Conservation (phyloP, 1,140 invertebrate species). For the Pseudomyrmex gracilis region DNA sequence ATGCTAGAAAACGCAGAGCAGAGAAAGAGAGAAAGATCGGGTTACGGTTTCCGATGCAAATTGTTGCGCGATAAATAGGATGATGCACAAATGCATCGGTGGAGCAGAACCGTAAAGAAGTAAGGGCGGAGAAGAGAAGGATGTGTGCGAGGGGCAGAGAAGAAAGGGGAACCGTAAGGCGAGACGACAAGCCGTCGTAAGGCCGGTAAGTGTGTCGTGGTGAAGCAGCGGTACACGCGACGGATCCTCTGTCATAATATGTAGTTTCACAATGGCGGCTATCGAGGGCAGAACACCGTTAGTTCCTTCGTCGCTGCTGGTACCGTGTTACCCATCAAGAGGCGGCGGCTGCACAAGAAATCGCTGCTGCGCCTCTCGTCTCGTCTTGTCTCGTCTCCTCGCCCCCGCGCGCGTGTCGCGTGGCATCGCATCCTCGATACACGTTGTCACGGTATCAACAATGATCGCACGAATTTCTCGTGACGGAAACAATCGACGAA, state of each 20-base stretch:
- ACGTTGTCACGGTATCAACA: conserved; percentile 48
- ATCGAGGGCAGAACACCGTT: conserved; percentile 85
- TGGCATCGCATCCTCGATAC: conserved; percentile 2
- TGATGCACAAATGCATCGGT: conserved; percentile 19
- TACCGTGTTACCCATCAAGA: conserved; percentile 79
- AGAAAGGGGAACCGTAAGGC: conserved; percentile 5
- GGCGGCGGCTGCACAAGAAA: conserved; percentile 54
- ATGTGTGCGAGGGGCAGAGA: conserved; percentile 1
- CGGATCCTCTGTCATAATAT: conserved; percentile 82
- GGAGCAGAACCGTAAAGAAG: not conserved
- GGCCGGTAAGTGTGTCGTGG: conserved; percentile 78
- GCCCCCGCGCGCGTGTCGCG: not conserved
- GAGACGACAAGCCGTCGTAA: conserved; percentile 55
- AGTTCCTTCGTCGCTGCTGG: conserved; percentile 79
- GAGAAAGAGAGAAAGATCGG: conserved; percentile 20
- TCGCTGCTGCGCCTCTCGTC: conserved; percentile 29
- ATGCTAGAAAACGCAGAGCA: not conserved
- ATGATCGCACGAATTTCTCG: conserved; percentile 1
- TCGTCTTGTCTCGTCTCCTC: not conserved
- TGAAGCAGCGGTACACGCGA: conserved; percentile 82
- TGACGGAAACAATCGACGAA: not conserved
- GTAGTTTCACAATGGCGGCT: conserved; percentile 84
- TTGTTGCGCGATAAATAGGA: conserved; percentile 25
- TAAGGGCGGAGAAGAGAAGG: not conserved
- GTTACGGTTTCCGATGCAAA: conserved; percentile 38